Evolutionary conservation across 2,888 invertebrate genomes (phyloP), one percentile per base, ranked within the genome.

Genomic region (Microchrysa polita): DNA sequence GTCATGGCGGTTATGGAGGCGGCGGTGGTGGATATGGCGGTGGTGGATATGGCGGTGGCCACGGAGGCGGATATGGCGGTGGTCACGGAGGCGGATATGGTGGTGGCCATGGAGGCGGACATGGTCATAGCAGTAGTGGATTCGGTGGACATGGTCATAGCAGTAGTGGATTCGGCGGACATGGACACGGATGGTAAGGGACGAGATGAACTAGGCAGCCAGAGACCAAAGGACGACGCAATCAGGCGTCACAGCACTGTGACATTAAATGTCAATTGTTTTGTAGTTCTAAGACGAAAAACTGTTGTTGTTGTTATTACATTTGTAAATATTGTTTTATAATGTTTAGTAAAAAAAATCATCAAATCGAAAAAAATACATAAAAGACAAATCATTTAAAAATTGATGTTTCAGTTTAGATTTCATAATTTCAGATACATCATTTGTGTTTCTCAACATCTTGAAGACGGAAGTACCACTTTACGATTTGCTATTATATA

Each of bases 161-260:
- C 22, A 5, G 23, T 12, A n/a, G 23, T 5, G 23, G 23, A 10
- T 12, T 10, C 44, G 44, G 44, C 18, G 59, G 59, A 27, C 63
- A 34, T 52, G 52, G 52, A 16, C 27, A 34, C 27, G 27, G 27
- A 34, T 81, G 81, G 81, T 60, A 73, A 23, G 44, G n/a, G n/a
- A n/a, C n/a, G 42, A 71, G 16, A n/a, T 48, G 48, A 48, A n/a
- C n/a, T n/a, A n/a, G n/a, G n/a, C n/a, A 48, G 12, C 48, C 14
- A 42, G 42, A 53, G n/a, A 59, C 14, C 12, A 34, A 57, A 20
- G 52, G 52, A 16, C n/a, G n/a, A 18, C 52, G 55, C 42, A 20
- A 57, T 14, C 22, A 40, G 55, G 44, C 22, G 40, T 55, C 57
- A 53, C 23, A 67, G 52, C 52, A 52, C 67, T 53, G 53, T 5